Base-by-base conservation (phyloP, 2,113 vertebrate genomes). In the Chaetura pelagica region DNA sequence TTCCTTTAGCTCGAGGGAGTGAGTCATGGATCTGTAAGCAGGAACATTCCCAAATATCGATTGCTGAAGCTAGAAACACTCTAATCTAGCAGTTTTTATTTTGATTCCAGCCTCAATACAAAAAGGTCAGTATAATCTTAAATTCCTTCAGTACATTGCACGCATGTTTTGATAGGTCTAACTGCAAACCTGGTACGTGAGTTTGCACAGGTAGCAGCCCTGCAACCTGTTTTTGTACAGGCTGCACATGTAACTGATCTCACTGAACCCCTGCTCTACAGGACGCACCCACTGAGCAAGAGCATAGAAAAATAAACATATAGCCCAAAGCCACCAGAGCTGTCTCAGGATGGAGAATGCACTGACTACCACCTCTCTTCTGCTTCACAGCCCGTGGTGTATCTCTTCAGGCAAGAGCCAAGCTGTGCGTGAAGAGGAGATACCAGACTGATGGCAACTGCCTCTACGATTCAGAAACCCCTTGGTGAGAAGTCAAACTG, bases 371-470 rank as follows among this genome's bases (percentile, higher is more conserved):
- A 8, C 9, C n/a, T 30, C 10, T 12, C 24, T 38, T 38, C 38
- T 38, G 38, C 69, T 91, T 74, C 55, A 15, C 14, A 51, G 34
- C 32, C 35, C 5, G 1, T 57, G 46, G 34, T 20, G 21, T 11
- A 8, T 35, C n/a, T 42, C 23, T 7, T 23, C 49, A 48, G 59
- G 38, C 38, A 66, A 48, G 18, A 59, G 27, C 9, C 46, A 38
- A 19, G 58, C 0, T 48, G 20, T 21, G 1, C 1, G 19, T 8
- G 16, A 27, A 38, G 44, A 77, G 44, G 46, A 94, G 27, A 27
- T 8, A 24, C 5, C 11, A 7, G 5, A 35, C 3, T 17, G 46
- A 42, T 27, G 0, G 0, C 46, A 84, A 58, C 24, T 35, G 34
- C 12, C 0, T 0, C n/a, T 17, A 11, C 1, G 29, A 58, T 34